Evolutionary conservation across 1,140 invertebrate species (phyloP).

Genomic region (Pantala flavescens): DNA sequence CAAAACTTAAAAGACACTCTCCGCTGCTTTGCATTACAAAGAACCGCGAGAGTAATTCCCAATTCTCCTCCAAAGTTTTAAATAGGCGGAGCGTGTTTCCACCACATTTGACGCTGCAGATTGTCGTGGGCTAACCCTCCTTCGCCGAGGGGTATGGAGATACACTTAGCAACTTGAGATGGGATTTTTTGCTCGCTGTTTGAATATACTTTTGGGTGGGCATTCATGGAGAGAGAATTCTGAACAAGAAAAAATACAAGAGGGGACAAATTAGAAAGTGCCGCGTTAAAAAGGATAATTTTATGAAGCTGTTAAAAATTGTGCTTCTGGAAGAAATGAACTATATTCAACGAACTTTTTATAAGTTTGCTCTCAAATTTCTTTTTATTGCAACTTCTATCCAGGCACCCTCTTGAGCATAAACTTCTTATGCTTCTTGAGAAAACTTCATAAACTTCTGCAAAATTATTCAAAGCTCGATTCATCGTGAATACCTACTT

Average conservation of each 20-base stretch:
- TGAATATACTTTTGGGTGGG: not conserved
- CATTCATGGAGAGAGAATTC: constrained; percentile 2
- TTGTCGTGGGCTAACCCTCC: not conserved
- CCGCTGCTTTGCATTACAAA: constrained; percentile 4
- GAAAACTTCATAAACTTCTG: too few relatives aligned
- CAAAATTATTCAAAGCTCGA: too few relatives aligned
- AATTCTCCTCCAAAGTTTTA: constrained; percentile 10
- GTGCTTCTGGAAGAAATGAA: too few relatives aligned
- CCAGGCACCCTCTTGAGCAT: too few relatives aligned
- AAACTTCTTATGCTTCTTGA: too few relatives aligned
- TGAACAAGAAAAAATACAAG: not conserved
- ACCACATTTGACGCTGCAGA: constrained; percentile 7
- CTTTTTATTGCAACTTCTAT: too few relatives aligned
- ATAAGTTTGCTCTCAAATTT: too few relatives aligned
- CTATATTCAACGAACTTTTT: too few relatives aligned
- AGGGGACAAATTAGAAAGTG: not conserved
- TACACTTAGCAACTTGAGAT: not conserved
- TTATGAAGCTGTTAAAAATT: not conserved
- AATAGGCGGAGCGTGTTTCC: constrained; percentile 7
- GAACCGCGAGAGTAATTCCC: not conserved
- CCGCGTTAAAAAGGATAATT: not conserved
- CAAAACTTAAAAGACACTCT: constrained; percentile 10
- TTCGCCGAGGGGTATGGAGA: not conserved
- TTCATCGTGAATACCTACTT: too few relatives aligned
- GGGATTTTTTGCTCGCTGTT: not conserved